Evolutionary conservation across 2,888 invertebrate species (phyloP), one percentile per base, ranked within the genome.

Genomic region (Mayetiola destructor): DNA sequence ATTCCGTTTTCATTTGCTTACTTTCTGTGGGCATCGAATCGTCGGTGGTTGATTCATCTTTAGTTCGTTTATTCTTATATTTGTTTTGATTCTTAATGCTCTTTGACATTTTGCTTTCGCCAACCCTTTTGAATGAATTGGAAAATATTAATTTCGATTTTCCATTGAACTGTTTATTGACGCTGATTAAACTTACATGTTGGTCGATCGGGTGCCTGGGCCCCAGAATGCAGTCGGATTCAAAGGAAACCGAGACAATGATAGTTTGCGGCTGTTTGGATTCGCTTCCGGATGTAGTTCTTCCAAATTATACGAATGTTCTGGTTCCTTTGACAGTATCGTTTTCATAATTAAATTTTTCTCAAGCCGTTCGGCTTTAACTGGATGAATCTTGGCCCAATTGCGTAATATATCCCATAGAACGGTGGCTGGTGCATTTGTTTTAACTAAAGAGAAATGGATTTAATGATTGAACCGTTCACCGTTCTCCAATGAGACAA

Each of bases 181-280:
- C 48, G 61, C 37, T 48, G 60, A 61, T 55, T 14, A 57, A 1
- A 70, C 78, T 74, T 70, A 88, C 87, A 87, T 88, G 18, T 85
- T 80, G 20, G 80, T 82, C 1, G 89, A 81, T 62, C 83, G 77
- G 0, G 85, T 80, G 54, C 93, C 94, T 0, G 96, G 95, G 1
- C 96, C 95, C 95, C 95, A 96, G 70, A 84, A 76, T 0, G 84
- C 81, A 29, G 82, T 74, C 0, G 95, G 95, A 75, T 96, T 96
- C 63, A 77, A 77, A 69, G 91, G 94, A 72, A 87, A 94, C 39
- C 96, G 75, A 1, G 88, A 75, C 21, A 86, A 72, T 0, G 85
- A 82, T 57, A 79, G 76, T 61, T 80, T 77, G 6, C 88, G 78
- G 30, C 92, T 93, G 53, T 72, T 69, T 0, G 94, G 93, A 73